Conservation (phyloP, 2,888 invertebrate genomes). For the Dynastes grantii region DNA sequence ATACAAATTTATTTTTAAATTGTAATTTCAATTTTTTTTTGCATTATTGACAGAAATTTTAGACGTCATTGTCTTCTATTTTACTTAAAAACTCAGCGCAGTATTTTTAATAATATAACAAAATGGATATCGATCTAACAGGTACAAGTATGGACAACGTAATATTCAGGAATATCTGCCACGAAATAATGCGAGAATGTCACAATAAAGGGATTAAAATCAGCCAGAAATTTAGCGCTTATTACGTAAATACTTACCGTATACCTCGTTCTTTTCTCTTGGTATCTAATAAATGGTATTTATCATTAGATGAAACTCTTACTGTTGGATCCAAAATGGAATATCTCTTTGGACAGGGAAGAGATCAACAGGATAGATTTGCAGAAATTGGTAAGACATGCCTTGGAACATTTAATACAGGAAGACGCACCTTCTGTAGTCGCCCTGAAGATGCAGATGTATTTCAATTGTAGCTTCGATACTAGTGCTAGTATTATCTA, state of each 20-base stretch:
- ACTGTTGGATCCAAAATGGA: constrained; percentile 75
- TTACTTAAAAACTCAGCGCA: too few relatives aligned
- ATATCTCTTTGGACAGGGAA: constrained; percentile 71
- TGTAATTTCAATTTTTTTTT: too few relatives aligned
- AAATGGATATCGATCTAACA: background rate
- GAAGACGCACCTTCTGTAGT: constrained; percentile 70
- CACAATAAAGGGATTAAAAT: constrained; percentile 69
- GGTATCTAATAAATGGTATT: background rate
- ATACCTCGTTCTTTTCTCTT: background rate
- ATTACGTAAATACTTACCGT: constrained; percentile 64
- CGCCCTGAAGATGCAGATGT: constrained; percentile 77
- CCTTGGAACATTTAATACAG: constrained; percentile 70
- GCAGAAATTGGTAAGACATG: constrained; percentile 73
- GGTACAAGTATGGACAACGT: constrained; percentile 46
- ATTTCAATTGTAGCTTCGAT: constrained; percentile 75
- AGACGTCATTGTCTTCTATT: too few relatives aligned
- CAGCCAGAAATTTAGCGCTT: constrained; percentile 73
- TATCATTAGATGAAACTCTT: constrained; percentile 70
- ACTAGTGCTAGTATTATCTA: constrained; percentile 72
- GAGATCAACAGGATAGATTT: constrained; percentile 71
- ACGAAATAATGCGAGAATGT: constrained; percentile 75
- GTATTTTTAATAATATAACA: too few relatives aligned
- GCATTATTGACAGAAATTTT: too few relatives aligned
- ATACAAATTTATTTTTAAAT: too few relatives aligned
- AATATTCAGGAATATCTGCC: constrained; percentile 72